A percentile compares a stretch with the other conserved stretches of the same genome.
phyloP scores from a whole-genome alignment of 2,113 vertebrate species.

The Lagopus muta region DNA sequence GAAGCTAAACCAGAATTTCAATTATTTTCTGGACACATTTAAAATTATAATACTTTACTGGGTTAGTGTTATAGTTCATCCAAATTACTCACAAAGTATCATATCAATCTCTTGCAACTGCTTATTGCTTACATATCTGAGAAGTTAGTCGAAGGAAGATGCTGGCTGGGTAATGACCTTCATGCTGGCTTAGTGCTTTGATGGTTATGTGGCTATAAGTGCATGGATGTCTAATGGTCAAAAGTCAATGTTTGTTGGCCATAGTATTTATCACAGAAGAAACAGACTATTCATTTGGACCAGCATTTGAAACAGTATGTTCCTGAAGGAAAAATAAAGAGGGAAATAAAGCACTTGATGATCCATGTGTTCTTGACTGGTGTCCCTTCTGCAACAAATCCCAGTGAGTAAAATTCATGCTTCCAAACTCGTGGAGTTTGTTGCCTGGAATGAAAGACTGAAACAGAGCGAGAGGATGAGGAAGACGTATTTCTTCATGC shows the following conservation, averaged over 20 bases:
- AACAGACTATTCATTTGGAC: background rate
- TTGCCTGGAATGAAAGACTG: constrained; percentile 22
- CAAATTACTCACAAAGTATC: constrained; percentile 84
- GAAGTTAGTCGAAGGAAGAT: constrained; percentile 73
- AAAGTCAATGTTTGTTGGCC: constrained; percentile 21
- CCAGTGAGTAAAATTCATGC: background rate
- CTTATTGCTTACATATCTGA: constrained; percentile 76
- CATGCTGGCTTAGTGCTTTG: constrained; percentile 60
- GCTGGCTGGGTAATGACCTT: constrained; percentile 76
- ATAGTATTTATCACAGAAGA: constrained; percentile 42
- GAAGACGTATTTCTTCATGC: background rate
- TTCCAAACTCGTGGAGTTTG: constrained; percentile 1
- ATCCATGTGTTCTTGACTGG: background rate
- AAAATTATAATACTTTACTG: constrained; percentile 87
- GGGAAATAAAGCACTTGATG: constrained; percentile 24
- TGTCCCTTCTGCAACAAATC: background rate
- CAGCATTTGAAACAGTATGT: background rate
- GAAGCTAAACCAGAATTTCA: constrained; percentile 86
- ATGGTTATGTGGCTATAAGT: constrained; percentile 17
- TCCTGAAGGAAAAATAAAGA: constrained; percentile 25
- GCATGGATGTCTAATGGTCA: constrained; percentile 29
- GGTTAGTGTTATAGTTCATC: constrained; percentile 83
- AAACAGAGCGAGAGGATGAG: constrained; percentile 26
- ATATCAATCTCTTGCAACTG: constrained; percentile 81
- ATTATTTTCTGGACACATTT: constrained; percentile 89